phyloP scores from a whole-genome alignment of 2,113 vertebrate species.

The Engystomops pustulosus region DNA sequence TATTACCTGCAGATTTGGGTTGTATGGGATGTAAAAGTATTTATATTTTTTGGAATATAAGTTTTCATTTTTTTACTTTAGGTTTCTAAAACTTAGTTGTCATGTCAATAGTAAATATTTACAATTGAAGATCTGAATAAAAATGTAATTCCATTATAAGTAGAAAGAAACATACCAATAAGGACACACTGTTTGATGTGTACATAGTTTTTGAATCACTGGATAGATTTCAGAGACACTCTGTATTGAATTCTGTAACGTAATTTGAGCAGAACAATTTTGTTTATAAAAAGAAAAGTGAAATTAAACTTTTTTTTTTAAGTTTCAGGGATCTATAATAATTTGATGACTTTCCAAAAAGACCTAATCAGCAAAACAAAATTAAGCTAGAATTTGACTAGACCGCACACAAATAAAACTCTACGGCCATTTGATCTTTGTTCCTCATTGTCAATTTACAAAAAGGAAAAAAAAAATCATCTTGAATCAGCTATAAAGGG shows the following conservation, averaged over 20 bases:
- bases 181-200: neutral
- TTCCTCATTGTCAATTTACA: neutral
- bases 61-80: no score
- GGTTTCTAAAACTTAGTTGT: no score
- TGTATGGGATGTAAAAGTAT: no score
- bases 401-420: neutral
- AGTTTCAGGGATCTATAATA: neutral
- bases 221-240: neutral
- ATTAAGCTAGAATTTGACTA: neutral
- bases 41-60: no score
- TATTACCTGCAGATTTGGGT: no score
- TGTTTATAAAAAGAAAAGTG: constrained; percentile 7
- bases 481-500: constrained; percentile 61
- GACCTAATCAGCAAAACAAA: constrained; percentile 29
- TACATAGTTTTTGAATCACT: neutral
- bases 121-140: no score
- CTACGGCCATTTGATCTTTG: neutral
- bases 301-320: neutral
- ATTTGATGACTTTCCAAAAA: constrained; percentile 23
- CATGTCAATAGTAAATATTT: no score
- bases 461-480: neutral
- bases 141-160: no score
- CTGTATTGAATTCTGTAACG: neutral
- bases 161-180: neutral
- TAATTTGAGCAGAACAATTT: neutral